Evolutionary conservation across 1,140 invertebrate species (phyloP).

Genomic region (Lanistes nyassanus): DNA sequence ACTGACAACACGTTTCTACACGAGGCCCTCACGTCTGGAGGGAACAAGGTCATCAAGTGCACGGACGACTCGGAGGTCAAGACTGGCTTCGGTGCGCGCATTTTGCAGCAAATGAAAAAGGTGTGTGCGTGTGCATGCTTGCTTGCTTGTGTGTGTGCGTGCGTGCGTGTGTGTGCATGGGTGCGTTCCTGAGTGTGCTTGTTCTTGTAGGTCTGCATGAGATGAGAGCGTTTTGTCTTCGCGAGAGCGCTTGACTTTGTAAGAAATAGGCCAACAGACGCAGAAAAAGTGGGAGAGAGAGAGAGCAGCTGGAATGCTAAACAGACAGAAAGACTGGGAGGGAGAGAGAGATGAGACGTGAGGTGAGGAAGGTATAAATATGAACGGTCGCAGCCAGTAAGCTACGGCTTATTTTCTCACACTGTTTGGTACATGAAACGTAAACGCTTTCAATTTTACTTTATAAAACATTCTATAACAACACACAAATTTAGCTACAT

Average conservation of each 20-base stretch:
- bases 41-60: constrained; percentile 36
- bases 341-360: constrained; percentile 3
- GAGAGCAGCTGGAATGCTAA: not conserved
- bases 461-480: not conserved
- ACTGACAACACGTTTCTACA: constrained; percentile 23
- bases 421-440: not conserved
- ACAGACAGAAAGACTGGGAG: constrained; percentile 5
- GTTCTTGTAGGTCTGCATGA: not conserved
- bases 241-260: not conserved
- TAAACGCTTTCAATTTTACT: not conserved
- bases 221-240: not conserved
- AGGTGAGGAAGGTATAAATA: not conserved
- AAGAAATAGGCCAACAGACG: not conserved
- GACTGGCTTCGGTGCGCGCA: constrained; percentile 32
- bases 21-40: constrained; percentile 11
- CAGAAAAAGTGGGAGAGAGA: not conserved
- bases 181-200: constrained; percentile 5
- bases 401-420: not conserved
- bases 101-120: constrained; percentile 42
- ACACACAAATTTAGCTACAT: not conserved
- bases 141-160: not conserved
- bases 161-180: constrained; percentile 6
- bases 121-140: constrained; percentile 20
- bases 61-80: constrained; percentile 41
- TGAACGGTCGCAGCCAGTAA: not conserved